These are phyloP conservation scores for Vidua macroura DNA, from an alignment of 2,113 vertebrate species.

Conservation along the genomic window DNA sequence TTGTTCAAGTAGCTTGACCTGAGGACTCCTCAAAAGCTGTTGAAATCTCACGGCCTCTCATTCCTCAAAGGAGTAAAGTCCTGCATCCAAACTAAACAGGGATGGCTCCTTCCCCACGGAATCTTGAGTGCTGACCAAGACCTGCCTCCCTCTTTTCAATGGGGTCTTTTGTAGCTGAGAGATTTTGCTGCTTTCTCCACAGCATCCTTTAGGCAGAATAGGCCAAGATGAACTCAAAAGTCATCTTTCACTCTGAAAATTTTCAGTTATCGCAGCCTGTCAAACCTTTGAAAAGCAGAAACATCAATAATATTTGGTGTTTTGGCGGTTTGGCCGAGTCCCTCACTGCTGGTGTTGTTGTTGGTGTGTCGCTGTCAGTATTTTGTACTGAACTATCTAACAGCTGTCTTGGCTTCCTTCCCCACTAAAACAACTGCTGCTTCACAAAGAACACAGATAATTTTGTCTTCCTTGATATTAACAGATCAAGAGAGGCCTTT, in stretches of 20 bases:
- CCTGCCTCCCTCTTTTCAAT: neutral
- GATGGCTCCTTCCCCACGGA: neutral
- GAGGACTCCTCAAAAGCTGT: slow-evolving; percentile 45
- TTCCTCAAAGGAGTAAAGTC: slow-evolving; percentile 18
- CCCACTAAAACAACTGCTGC: slow-evolving; percentile 43
- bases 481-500: slow-evolving; percentile 42
- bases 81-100: slow-evolving; percentile 34
- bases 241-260: neutral
- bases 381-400: slow-evolving; percentile 53
- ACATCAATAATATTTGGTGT: slow-evolving; percentile 14
- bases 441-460: slow-evolving; percentile 63
- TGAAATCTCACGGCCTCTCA: neutral
- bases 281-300: slow-evolving; percentile 1
- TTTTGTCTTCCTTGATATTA: slow-evolving; percentile 65
- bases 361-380: slow-evolving; percentile 35
- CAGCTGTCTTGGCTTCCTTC: slow-evolving; percentile 55
- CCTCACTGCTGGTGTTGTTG: slow-evolving; percentile 28
- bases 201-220: neutral
- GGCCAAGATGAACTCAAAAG: neutral
- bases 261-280: neutral
- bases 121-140: neutral
- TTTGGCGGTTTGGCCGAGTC: neutral
- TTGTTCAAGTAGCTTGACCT: slow-evolving; percentile 23
- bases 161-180: neutral
- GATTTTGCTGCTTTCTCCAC: neutral